These are phyloP conservation scores for Drosophila kohkoa DNA, from an alignment of 1,140 invertebrate species.

Conservation along the genomic window DNA sequence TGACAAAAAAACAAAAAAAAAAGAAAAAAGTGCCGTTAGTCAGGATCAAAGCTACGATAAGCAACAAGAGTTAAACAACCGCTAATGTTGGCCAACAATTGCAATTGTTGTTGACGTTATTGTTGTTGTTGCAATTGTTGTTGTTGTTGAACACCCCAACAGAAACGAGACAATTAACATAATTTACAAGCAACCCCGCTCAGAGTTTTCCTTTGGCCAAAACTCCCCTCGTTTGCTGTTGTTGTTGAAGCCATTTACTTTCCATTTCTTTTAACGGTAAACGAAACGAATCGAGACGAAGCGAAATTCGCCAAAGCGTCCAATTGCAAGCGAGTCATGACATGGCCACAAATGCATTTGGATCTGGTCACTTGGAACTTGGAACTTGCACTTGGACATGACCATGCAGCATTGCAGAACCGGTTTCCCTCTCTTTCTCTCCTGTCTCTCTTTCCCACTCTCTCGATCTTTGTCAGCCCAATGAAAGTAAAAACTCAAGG, in stretches of 20 bases:
- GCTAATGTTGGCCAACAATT: slow-evolving; percentile 22
- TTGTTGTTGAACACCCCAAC: slow-evolving; percentile 7
- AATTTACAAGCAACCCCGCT: slow-evolving; percentile 68
- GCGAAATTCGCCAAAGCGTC: slow-evolving; percentile 63
- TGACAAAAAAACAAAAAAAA: not conserved
- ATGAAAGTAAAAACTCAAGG: slow-evolving; percentile 84
- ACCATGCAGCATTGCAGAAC: slow-evolving; percentile 59
- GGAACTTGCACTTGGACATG: slow-evolving; percentile 44
- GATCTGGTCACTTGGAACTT: slow-evolving; percentile 39
- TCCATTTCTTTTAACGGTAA: slow-evolving; percentile 80
- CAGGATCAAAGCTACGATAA: slow-evolving; percentile 58
- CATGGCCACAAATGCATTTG: slow-evolving; percentile 30
- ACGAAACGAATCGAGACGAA: slow-evolving; percentile 36
- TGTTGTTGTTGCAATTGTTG: too few relatives aligned
- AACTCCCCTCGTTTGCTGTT: slow-evolving; percentile 14
- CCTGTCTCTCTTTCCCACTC: not conserved
- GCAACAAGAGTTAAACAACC: slow-evolving; percentile 38
- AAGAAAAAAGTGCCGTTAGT: slow-evolving; percentile 55
- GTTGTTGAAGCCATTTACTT: slow-evolving; percentile 59
- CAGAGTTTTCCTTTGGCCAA: not conserved
- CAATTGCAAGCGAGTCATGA: slow-evolving; percentile 47
- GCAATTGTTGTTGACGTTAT: slow-evolving; percentile 4
- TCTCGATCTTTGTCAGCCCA: too few relatives aligned
- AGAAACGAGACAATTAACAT: slow-evolving; percentile 71
- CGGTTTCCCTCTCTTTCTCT: slow-evolving; percentile 43